Evolutionary conservation across 2,113 vertebrate genomes (phyloP).

Genomic region (Pangasianodon hypophthalmus): DNA sequence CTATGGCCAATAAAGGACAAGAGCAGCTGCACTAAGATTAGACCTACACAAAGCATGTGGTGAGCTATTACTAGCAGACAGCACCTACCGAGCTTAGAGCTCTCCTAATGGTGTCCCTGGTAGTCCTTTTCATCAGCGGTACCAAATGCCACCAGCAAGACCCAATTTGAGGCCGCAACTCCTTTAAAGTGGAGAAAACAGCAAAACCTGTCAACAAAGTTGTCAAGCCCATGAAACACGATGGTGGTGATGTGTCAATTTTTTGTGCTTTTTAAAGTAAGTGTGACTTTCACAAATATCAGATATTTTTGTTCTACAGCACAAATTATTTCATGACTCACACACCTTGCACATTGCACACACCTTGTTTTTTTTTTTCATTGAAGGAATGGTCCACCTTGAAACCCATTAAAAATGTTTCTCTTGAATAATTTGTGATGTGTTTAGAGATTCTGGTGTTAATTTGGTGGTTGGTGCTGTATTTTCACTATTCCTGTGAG

Average conservation of each 20-base stretch:
- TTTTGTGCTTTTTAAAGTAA: background rate
- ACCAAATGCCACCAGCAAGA: conserved; percentile 60
- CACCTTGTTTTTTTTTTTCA: background rate
- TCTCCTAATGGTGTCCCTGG: conserved; percentile 19
- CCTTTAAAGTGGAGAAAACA: conserved; percentile 68
- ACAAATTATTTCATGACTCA: background rate
- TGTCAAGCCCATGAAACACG: conserved; percentile 62
- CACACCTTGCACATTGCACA: background rate
- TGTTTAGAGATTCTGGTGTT: background rate
- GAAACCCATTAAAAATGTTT: background rate
- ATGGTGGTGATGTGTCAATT: too few species aligned
- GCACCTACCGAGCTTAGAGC: conserved; percentile 9
- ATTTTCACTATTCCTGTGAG: background rate
- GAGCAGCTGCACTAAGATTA: conserved; percentile 66
- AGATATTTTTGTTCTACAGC: background rate
- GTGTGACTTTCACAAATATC: background rate
- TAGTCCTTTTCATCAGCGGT: conserved; percentile 51
- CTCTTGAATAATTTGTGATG: background rate
- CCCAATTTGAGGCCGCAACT: conserved; percentile 54
- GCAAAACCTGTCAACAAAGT: conserved; percentile 66
- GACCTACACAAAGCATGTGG: conserved; percentile 60
- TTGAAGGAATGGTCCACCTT: background rate
- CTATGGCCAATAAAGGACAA: conserved; percentile 45
- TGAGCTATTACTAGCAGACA: conserved; percentile 57
- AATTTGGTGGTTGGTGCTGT: background rate